phyloP scores from a whole-genome alignment of 2,113 vertebrate genomes.

The Coturnix japonica region DNA sequence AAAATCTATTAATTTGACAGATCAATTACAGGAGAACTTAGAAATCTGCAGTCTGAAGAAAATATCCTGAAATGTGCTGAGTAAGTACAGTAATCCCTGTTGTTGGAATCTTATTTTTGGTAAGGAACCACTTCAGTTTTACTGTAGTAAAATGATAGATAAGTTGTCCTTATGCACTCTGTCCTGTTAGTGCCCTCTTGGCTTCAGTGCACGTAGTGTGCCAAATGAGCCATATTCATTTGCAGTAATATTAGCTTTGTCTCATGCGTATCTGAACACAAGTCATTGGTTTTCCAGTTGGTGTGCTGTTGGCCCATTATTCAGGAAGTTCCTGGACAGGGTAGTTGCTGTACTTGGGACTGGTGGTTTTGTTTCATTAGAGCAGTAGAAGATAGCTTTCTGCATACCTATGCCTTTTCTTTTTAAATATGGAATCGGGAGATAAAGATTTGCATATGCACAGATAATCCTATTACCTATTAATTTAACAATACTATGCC shows the following conservation, averaged over 20 bases:
- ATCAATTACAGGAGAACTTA: not conserved
- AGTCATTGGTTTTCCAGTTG: not conserved
- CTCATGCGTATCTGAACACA: rapidly evolving
- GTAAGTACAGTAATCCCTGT: not conserved
- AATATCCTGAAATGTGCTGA: not conserved
- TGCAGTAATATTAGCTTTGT: not conserved
- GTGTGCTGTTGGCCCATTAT: not conserved
- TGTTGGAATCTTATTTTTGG: not conserved
- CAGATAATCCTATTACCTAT: not conserved
- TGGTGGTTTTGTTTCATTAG: not conserved
- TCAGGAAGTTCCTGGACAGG: not conserved
- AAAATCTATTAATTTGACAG: not conserved
- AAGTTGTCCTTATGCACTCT: not conserved
- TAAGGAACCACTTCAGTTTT: not conserved
- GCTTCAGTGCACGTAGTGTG: not conserved
- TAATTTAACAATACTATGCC: not conserved
- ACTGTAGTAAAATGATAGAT: not conserved
- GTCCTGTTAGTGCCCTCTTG: not conserved
- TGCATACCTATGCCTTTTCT: not conserved
- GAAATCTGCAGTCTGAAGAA: not conserved
- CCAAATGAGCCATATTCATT: not conserved
- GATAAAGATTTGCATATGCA: not conserved
- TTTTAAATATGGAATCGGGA: not conserved
- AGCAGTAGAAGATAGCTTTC: not conserved
- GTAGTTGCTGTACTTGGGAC: not conserved